Conservation (phyloP, 2,888 invertebrate species). For the Thereva nobilitata region DNA sequence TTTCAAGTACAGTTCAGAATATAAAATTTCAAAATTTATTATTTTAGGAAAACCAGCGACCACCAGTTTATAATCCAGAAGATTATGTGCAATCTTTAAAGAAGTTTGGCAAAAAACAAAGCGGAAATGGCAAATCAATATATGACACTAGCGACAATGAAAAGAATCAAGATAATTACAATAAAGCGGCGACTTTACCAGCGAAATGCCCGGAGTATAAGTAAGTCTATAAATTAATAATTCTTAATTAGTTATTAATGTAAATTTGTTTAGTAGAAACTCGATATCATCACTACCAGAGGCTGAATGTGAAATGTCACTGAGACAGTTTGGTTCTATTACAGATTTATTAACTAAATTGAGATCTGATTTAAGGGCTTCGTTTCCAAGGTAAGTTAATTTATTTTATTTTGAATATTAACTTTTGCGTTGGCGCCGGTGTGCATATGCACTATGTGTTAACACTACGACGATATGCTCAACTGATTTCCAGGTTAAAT, state of each 20-base stretch:
- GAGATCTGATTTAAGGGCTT: conserved; percentile 80
- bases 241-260: background rate
- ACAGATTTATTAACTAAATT: conserved; percentile 86
- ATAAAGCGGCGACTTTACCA: conserved; percentile 53
- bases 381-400: conserved; percentile 78
- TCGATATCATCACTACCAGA: conserved; percentile 67
- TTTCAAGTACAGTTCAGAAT: background rate
- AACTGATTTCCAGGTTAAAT: too few relatives aligned
- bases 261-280: conserved; percentile 59
- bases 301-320: conserved; percentile 79
- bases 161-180: conserved; percentile 48
- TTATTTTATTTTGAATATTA: too few relatives aligned
- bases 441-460: too few relatives aligned
- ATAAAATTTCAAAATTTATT: conserved; percentile 2
- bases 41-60: conserved; percentile 76
- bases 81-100: conserved; percentile 80
- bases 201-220: conserved; percentile 56
- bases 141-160: conserved; percentile 51
- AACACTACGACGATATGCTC: too few relatives aligned
- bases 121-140: conserved; percentile 51
- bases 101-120: conserved; percentile 69
- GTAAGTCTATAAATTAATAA: conserved; percentile 45
- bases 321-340: conserved; percentile 83
- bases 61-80: conserved; percentile 88
- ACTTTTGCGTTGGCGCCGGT: too few relatives aligned